These are phyloP conservation scores for Lepidurus arcticus DNA, from an alignment of 1,140 invertebrate species.

Conservation along the genomic window DNA sequence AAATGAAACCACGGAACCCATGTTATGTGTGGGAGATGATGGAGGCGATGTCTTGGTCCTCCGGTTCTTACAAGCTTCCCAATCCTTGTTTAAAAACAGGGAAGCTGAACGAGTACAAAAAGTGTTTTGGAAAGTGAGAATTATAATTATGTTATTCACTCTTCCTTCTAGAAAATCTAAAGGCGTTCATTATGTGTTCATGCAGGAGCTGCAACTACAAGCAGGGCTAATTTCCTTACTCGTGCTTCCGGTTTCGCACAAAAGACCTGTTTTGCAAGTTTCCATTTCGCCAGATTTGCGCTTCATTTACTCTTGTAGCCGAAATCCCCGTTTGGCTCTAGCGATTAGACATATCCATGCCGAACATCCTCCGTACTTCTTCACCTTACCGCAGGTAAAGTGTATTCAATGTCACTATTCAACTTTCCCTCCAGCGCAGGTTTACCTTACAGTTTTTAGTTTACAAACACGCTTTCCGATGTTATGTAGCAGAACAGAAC, in stretches of 20 bases:
- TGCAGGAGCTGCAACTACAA: constrained; percentile 28
- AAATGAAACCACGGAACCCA: not conserved
- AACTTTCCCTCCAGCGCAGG: not conserved
- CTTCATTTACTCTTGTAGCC: constrained; percentile 22
- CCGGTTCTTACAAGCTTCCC: constrained; percentile 26
- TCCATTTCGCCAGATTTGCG: not conserved
- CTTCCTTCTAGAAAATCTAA: not conserved
- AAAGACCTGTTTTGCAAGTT: constrained; percentile 23
- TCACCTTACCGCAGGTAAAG: constrained; percentile 3
- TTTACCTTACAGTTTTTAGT: too few relatives aligned
- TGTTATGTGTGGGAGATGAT: constrained; percentile 25
- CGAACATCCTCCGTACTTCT: constrained; percentile 19
- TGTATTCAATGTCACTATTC: not conserved
- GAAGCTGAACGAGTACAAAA: constrained; percentile 27
- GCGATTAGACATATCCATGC: constrained; percentile 26
- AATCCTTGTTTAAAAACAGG: constrained; percentile 26
- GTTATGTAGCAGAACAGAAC: too few relatives aligned
- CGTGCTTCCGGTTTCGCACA: constrained; percentile 9
- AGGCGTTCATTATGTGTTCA: not conserved
- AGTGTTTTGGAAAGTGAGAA: constrained; percentile 26
- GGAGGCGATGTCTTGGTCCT: constrained; percentile 28
- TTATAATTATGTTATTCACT: not conserved
- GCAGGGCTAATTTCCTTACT: constrained; percentile 11
- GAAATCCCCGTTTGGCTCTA: not conserved
- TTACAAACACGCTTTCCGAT: too few relatives aligned